Conservation (phyloP, 2,888 invertebrate species). For the Ptychoptera albimana region DNA sequence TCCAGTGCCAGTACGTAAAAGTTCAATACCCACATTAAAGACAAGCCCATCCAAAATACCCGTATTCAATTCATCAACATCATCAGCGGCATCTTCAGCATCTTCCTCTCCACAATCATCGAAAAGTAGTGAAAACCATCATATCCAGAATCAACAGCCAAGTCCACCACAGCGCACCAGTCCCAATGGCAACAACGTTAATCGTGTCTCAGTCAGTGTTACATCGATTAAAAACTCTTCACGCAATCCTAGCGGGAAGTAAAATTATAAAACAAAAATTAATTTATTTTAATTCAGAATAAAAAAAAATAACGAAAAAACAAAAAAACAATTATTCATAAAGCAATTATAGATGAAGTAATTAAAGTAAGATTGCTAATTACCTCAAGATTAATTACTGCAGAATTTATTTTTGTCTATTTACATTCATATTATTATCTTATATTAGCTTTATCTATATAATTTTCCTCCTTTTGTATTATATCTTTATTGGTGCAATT, state of each 20-base stretch:
- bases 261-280: background rate
- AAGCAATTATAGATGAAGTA: too few species aligned
- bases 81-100: slow-evolving; percentile 31
- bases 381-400: too few species aligned
- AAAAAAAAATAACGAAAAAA: too few species aligned
- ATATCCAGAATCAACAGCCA: background rate
- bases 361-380: too few species aligned
- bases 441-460: too few species aligned
- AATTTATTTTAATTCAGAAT: too few species aligned
- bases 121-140: slow-evolving; percentile 15
- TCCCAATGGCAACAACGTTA: slow-evolving; percentile 20
- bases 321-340: too few species aligned
- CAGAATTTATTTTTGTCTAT: too few species aligned
- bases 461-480: too few species aligned
- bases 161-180: background rate
- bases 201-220: slow-evolving; percentile 29
- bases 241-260: slow-evolving; percentile 34
- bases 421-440: too few species aligned
- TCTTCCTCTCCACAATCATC: slow-evolving; percentile 11
- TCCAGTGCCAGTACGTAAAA: slow-evolving; percentile 24
- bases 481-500: too few species aligned
- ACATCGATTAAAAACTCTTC: slow-evolving; percentile 48
- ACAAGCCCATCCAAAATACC: slow-evolving; percentile 37
- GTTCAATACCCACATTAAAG: slow-evolving; percentile 17
- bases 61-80: slow-evolving; percentile 30